phyloP scores from a whole-genome alignment of 2,888 invertebrate genomes.

The Megalurothrips usitatus region DNA sequence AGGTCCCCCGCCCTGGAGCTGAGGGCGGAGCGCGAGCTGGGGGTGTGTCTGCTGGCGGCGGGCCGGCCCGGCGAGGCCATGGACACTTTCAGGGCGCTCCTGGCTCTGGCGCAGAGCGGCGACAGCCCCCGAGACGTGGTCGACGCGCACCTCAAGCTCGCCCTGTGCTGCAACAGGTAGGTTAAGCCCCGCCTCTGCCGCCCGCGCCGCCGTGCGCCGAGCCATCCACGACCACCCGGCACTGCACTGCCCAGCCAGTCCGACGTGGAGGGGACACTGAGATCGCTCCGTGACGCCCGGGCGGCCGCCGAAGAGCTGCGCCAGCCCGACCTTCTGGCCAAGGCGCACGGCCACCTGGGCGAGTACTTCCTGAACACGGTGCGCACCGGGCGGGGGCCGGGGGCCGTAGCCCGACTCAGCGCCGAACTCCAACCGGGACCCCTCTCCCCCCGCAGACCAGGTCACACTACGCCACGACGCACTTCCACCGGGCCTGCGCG shows the following conservation, averaged over 20 bases:
- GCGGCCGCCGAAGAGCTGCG: neutral
- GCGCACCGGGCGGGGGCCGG: neutral
- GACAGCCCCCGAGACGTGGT: neutral
- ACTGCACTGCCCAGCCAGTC: neutral
- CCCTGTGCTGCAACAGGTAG: neutral
- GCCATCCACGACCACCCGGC: neutral
- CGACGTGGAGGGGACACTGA: neutral
- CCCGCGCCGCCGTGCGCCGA: neutral
- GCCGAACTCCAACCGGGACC: too few relatives aligned
- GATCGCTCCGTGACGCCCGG: neutral
- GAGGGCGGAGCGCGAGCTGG: neutral
- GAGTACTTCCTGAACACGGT: conserved; percentile 18
- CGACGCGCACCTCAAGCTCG: conserved; percentile 10
- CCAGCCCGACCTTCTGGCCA: neutral
- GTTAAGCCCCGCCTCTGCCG: neutral
- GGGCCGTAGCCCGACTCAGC: too few relatives aligned
- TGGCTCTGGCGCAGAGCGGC: neutral
- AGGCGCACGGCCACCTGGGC: neutral
- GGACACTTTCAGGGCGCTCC: neutral
- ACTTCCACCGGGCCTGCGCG: conserved; percentile 1
- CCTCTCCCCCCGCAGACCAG: neutral
- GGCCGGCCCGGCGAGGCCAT: neutral
- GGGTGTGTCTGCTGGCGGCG: neutral
- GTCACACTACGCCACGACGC: neutral
- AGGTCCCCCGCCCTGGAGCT: neutral